Evolutionary conservation across 1,140 invertebrate species (phyloP), one percentile per base, ranked within the genome.

Genomic region (Achatina immaculata): DNA sequence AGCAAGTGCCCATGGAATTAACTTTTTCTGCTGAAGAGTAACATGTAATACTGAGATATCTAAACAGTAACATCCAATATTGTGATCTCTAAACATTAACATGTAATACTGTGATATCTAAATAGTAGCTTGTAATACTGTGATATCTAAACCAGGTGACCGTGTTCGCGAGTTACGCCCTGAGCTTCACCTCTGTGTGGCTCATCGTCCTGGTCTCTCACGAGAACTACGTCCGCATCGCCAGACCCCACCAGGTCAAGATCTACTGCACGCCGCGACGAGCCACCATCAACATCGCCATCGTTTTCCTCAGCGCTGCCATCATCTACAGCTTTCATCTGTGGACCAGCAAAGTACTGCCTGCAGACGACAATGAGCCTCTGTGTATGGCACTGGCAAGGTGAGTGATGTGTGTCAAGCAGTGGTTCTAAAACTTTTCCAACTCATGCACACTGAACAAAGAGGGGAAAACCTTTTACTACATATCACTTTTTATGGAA

Each of bases 131-230:
- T 11, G 45, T 48, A 7, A 11, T 19, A 48, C 45, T 48, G 45
- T 19, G 7, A 48, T 48, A 48, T 55, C 51, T 55, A 3, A 21
- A 21, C 66, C 88, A 90, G 80, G 62, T 84, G 16, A 82, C 86
- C 0, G 80, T 89, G 31, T 90, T 88, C 65, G 21, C 86, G 16
- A 86, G 80, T 16, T 88, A 86, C 77, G 84, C 88, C 14, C 87
- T 83, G 80, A 83, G 84, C 28, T 90, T 88, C 74, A 81, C 89
- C 14, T 89, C 88, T 48, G 88, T 90, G 9, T 90, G 89, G 89
- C 83, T 89, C 51, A 88, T 90, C 2, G 89, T 85, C 19, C 58
- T 83, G 7, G 80, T 85, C 24, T 83, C 84, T 14, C 78, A 74
- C 43, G 84, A 85, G 71, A 85, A 85, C 69, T 88, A 86, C 69